Evolutionary conservation across 2,113 vertebrate genomes (phyloP).

Genomic region (Carettochelys insculpta): DNA sequence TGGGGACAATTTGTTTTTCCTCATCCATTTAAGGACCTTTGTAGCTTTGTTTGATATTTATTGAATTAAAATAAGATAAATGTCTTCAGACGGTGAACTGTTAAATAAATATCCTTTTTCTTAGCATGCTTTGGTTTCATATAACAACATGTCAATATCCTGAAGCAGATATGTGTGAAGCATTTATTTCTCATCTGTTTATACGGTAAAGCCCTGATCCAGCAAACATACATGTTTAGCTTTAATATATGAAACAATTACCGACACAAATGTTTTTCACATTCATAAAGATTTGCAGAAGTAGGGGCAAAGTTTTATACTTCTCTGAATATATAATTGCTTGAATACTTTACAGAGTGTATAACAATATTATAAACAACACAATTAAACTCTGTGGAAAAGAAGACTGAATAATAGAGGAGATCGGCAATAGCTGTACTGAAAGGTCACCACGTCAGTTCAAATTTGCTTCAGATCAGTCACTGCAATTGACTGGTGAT

Average conservation of each 20-base stretch:
- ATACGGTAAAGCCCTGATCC: not conserved
- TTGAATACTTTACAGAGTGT: not conserved
- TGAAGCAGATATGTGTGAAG: not conserved
- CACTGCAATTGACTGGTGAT: not conserved
- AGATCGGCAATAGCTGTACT: not conserved
- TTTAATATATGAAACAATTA: not conserved
- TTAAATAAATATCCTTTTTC: not conserved
- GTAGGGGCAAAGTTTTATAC: not conserved
- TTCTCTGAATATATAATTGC: not conserved
- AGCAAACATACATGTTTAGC: not conserved
- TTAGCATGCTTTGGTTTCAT: not conserved
- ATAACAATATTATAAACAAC: not conserved
- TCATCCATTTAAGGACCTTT: not conserved
- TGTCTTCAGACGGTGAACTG: not conserved
- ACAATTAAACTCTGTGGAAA: not conserved
- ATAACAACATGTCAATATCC: not conserved
- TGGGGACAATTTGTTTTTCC: not conserved
- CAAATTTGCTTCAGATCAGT: not conserved
- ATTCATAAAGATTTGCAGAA: not conserved
- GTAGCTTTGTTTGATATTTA: not conserved
- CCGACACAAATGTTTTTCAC: not conserved
- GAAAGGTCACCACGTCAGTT: not conserved
- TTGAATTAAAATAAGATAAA: not conserved
- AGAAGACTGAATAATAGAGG: not conserved
- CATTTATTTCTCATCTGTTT: not conserved